These are phyloP conservation scores for Peromyscus melanophrys DNA, from an alignment of 2,797 vertebrate genomes.

Conservation along the genomic window DNA sequence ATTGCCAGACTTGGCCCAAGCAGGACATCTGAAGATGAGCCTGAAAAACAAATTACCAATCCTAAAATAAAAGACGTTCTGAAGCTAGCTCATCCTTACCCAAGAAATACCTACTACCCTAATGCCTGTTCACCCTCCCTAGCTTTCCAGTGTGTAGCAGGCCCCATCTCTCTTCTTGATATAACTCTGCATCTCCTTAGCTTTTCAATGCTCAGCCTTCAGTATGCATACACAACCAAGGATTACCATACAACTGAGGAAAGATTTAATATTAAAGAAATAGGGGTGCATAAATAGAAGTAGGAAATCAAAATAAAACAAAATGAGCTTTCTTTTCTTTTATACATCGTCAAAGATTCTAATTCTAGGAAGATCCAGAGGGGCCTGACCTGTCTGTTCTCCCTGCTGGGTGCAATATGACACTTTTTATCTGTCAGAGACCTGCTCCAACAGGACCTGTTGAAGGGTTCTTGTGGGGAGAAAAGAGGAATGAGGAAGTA, in stretches of 20 bases:
- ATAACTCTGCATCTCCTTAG: neutral
- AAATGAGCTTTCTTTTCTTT: neutral
- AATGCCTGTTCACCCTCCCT: neutral
- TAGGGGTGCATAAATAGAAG: neutral
- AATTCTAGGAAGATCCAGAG: neutral
- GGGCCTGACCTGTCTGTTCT: neutral
- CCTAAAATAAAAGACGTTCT: neutral
- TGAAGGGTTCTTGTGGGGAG: too few relatives aligned
- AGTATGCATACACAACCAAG: neutral
- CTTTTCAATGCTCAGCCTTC: neutral
- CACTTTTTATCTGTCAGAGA: neutral
- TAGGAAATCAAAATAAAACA: neutral
- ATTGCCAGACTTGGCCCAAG: neutral
- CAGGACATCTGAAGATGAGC: neutral
- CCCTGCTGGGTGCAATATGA: neutral
- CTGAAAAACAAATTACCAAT: neutral
- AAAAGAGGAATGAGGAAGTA: too few relatives aligned
- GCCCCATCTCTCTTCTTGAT: neutral
- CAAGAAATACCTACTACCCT: neutral
- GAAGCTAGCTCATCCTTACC: neutral
- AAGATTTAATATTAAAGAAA: constrained; percentile 20
- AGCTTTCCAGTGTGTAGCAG: neutral
- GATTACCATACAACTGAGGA: neutral
- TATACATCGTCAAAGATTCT: neutral
- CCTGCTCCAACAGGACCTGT: too few relatives aligned